A percentile compares a stretch with the other conserved stretches of the same genome.
phyloP scores from a whole-genome alignment of 2,113 vertebrate species.

The Pterocles orientalis region DNA sequence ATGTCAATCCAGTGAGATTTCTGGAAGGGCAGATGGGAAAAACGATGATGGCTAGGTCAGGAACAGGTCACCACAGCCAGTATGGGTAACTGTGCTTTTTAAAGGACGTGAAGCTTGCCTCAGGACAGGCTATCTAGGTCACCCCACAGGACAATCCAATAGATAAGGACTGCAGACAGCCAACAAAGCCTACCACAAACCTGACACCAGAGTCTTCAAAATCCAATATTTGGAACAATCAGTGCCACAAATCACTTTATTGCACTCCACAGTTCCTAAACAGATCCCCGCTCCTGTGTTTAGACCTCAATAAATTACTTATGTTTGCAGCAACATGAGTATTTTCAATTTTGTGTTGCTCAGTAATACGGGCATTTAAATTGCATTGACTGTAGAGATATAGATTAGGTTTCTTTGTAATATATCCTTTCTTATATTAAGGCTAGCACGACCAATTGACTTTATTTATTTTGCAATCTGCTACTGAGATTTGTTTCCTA shows the following conservation, averaged over 20 bases:
- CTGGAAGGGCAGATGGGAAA: not conserved
- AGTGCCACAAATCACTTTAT: not conserved
- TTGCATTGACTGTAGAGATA: slow-evolving; percentile 28
- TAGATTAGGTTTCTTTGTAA: slow-evolving; percentile 41
- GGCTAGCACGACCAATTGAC: slow-evolving; percentile 35
- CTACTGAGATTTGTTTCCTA: slow-evolving; percentile 56
- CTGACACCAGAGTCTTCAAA: not conserved
- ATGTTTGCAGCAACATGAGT: slow-evolving; percentile 26
- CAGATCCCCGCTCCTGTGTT: not conserved
- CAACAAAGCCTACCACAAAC: not conserved
- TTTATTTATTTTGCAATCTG: slow-evolving; percentile 49
- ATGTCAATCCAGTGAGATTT: not conserved
- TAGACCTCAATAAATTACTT: slow-evolving; percentile 28
- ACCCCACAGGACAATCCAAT: not conserved
- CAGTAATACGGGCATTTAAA: slow-evolving; percentile 44
- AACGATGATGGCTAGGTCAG: not conserved
- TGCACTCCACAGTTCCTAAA: not conserved
- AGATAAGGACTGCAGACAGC: not conserved
- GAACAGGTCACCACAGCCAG: not conserved
- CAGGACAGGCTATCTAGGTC: not conserved
- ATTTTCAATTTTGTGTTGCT: slow-evolving; percentile 42
- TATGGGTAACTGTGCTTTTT: not conserved
- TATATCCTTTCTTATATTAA: slow-evolving; percentile 22
- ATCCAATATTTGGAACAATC: not conserved
- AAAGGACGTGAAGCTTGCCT: not conserved